Conservation (phyloP, 1,140 invertebrate species). For the Argopecten irradians region DNA sequence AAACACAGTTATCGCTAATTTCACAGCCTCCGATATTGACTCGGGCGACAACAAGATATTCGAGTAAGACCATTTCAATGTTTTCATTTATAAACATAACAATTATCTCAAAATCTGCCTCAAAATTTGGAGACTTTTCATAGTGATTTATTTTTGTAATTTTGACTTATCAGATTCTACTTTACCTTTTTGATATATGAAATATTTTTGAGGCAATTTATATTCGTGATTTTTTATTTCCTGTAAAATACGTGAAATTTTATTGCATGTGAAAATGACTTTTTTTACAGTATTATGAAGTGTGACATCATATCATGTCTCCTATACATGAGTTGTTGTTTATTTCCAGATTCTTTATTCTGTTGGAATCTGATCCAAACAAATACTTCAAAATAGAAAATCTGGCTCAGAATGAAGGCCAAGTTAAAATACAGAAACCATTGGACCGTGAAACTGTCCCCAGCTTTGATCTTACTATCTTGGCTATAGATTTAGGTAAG, state of each 20-base stretch:
- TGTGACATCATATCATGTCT: too few species aligned
- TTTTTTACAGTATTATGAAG: too few species aligned
- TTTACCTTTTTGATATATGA: too few species aligned
- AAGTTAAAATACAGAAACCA: background rate
- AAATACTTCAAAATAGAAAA: background rate
- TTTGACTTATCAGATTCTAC: too few species aligned
- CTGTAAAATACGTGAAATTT: too few species aligned
- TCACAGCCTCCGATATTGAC: constrained; percentile 41
- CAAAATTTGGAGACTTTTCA: too few species aligned
- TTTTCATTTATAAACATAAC: background rate
- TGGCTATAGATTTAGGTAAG: constrained; percentile 49
- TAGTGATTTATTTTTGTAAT: too few species aligned
- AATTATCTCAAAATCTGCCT: too few species aligned
- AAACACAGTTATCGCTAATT: background rate
- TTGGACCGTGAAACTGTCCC: constrained; percentile 38
- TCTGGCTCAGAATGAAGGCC: background rate
- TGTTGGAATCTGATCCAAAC: background rate
- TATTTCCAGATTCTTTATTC: background rate
- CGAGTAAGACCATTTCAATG: constrained; percentile 25
- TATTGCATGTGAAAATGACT: too few species aligned
- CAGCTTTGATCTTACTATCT: constrained; percentile 20
- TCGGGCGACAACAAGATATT: constrained; percentile 33
- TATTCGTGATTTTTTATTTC: too few species aligned
- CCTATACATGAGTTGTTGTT: too few species aligned
- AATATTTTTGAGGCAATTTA: too few species aligned